Conservation (phyloP, 2,888 invertebrate genomes). For the Coleophora deauratella region DNA sequence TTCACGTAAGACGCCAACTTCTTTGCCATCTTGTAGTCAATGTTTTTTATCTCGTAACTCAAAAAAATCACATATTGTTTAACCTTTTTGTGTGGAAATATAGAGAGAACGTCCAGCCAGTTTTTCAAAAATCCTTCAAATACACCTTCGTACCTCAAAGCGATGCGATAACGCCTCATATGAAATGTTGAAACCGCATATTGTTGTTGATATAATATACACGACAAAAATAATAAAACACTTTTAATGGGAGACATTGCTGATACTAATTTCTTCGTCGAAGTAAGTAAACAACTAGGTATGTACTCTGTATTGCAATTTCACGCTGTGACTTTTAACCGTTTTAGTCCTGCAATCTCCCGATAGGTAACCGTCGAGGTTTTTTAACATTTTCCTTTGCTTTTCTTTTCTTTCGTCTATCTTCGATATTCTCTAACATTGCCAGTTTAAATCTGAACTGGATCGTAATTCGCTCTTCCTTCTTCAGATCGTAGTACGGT, state of each 20-base stretch:
- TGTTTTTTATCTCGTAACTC: constrained; percentile 19
- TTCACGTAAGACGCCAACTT: constrained; percentile 27
- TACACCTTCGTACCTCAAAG: constrained; percentile 18
- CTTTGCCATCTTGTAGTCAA: constrained; percentile 24
- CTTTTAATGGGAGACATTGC: no score
- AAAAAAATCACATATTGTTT: constrained; percentile 29
- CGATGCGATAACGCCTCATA: no score
- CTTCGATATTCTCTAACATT: constrained; percentile 32
- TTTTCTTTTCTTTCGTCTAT: constrained; percentile 1
- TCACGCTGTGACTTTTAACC: no score
- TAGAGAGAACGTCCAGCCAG: constrained; percentile 29
- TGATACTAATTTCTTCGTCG: no score
- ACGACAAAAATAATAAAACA: no score
- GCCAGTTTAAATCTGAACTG: constrained; percentile 35
- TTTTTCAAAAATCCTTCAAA: constrained; percentile 39
- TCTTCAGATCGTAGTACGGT: constrained; percentile 24
- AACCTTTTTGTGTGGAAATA: constrained; percentile 28
- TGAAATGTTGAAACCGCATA: no score
- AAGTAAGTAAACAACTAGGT: no score
- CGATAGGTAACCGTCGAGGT: no score
- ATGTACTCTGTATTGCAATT: no score
- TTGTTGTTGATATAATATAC: no score
- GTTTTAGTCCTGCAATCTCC: no score
- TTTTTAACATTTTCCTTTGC: no score
- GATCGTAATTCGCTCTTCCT: constrained; percentile 24